Conservation (phyloP, 2,113 vertebrate genomes). For the Lipophrys pholis region DNA sequence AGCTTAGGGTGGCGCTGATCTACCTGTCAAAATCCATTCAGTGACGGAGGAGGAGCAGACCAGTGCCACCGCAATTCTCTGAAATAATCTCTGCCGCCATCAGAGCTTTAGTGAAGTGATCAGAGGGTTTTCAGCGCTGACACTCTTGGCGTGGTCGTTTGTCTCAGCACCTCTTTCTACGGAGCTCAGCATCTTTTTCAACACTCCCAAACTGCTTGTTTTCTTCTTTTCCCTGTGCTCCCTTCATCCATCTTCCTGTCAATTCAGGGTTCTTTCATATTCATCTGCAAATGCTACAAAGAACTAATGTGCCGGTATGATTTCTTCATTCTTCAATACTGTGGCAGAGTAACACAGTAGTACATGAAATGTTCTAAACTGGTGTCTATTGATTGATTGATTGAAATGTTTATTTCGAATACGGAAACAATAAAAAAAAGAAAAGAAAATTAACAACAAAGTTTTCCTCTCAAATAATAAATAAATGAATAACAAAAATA, state of each 20-base stretch:
- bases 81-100: conserved; percentile 62
- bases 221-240: background rate
- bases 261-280: background rate
- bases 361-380: too few species aligned
- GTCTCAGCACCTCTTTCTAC: conserved; percentile 34
- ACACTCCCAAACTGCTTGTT: conserved; percentile 1
- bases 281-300: background rate
- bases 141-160: conserved; percentile 12
- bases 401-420: too few species aligned
- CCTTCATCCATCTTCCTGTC: background rate
- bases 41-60: conserved; percentile 45
- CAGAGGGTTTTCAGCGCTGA: conserved; percentile 55
- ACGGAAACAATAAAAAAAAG: too few species aligned
- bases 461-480: too few species aligned
- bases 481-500: too few species aligned
- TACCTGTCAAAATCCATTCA: conserved; percentile 69
- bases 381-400: too few species aligned
- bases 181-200: background rate
- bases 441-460: too few species aligned
- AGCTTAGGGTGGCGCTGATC: conserved; percentile 58
- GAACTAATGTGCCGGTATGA: background rate
- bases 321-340: background rate
- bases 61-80: conserved; percentile 39
- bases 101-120: conserved; percentile 67
- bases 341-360: too few species aligned